Evolutionary conservation across 2,797 vertebrate species (phyloP).

Genomic region (Malacoraja senta): DNA sequence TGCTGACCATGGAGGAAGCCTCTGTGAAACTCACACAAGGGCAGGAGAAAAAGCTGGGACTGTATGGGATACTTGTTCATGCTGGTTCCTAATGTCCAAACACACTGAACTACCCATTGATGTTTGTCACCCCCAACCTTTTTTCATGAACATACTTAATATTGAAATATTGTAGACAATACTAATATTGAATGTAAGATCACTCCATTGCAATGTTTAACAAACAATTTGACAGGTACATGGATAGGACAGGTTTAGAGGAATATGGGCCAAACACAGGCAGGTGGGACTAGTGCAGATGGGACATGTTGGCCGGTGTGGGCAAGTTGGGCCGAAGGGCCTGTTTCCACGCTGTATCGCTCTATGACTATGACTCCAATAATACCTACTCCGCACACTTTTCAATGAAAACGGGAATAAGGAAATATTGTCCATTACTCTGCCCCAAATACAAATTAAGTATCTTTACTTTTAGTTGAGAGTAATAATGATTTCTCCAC

Average conservation of each 20-base stretch:
- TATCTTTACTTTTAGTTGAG: background rate
- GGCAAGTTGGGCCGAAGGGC: too few relatives aligned
- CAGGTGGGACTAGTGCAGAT: too few relatives aligned
- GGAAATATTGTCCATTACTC: background rate
- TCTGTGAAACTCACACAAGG: background rate
- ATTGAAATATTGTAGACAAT: background rate
- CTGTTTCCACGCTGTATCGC: too few relatives aligned
- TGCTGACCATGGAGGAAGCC: background rate
- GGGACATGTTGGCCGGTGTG: too few relatives aligned
- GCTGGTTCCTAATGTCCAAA: background rate
- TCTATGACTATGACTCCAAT: background rate
- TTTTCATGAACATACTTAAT: background rate
- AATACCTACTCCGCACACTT: background rate
- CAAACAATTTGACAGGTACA: too few relatives aligned
- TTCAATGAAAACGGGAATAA: background rate
- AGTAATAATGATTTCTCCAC: background rate
- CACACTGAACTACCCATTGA: background rate
- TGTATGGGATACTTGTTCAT: background rate
- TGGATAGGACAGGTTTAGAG: too few relatives aligned
- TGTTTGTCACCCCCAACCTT: background rate
- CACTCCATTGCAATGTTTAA: background rate
- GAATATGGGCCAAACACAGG: too few relatives aligned
- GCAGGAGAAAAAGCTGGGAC: background rate
- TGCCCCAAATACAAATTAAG: background rate
- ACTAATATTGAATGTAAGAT: background rate